A percentile compares a stretch with the other conserved stretches of the same genome.
phyloP scores from a whole-genome alignment of 2,888 invertebrate species.

The Scaeva pyrastri region DNA sequence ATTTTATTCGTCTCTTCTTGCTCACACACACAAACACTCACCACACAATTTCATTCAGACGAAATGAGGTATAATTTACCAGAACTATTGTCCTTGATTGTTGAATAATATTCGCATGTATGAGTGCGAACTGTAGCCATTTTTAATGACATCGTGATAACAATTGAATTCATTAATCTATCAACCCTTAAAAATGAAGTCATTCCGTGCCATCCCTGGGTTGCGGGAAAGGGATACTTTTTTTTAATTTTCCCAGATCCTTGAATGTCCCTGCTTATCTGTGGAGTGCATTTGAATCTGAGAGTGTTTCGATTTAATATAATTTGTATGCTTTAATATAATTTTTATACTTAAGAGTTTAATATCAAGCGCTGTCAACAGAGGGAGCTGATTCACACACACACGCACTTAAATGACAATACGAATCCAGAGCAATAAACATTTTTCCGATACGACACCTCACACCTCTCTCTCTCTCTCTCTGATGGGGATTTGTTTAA shows the following conservation, averaged over 20 bases:
- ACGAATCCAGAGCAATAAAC: conserved; percentile 44
- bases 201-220: neutral
- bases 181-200: conserved; percentile 50
- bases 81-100: conserved; percentile 4
- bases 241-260: neutral
- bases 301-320: conserved; percentile 4
- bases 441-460: conserved; percentile 18
- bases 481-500: conserved; percentile 54
- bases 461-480: too few species aligned
- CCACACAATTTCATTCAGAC: neutral
- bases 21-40: neutral
- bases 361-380: neutral
- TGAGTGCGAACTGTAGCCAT: conserved; percentile 42
- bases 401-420: conserved; percentile 34
- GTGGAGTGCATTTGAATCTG: neutral
- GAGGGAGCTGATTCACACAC: neutral
- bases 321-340: conserved; percentile 21
- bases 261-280: too few species aligned
- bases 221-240: neutral
- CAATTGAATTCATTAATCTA: conserved; percentile 70
- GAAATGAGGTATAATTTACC: neutral
- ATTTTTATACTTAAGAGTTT: conserved; percentile 32
- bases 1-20: conserved; percentile 4
- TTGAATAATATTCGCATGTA: neutral
- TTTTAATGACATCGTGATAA: conserved; percentile 65